Evolutionary conservation across 2,888 invertebrate species (phyloP).

Genomic region (Polydrusus pterygomalis): DNA sequence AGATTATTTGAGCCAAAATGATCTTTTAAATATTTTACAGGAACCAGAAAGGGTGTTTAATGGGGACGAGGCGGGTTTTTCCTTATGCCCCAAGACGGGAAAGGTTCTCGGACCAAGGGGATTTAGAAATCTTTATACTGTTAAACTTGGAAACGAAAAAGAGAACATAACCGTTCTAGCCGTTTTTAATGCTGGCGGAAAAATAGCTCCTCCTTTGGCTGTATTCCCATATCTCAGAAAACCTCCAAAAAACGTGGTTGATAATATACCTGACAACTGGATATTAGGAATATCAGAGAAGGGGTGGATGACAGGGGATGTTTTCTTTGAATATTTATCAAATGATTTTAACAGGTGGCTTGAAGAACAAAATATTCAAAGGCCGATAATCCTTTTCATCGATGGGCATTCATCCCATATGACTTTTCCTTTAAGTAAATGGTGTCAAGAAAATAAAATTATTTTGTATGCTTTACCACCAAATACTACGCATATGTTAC

Average conservation of each 20-base stretch:
- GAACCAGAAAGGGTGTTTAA: conserved; percentile 50
- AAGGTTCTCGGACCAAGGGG: conserved; percentile 51
- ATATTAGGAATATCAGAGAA: conserved; percentile 53
- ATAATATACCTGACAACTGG: conserved; percentile 47
- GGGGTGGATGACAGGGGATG: conserved; percentile 59
- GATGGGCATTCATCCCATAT: conserved; percentile 32
- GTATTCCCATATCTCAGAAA: conserved; percentile 52
- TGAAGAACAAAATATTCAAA: conserved; percentile 42
- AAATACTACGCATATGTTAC: conserved; percentile 36
- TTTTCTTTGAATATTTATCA: conserved; percentile 55
- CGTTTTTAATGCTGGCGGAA: conserved; percentile 44
- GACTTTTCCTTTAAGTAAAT: conserved; percentile 47
- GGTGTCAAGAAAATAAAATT: conserved; percentile 44
- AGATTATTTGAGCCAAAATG: conserved; percentile 21
- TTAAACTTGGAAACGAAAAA: conserved; percentile 46
- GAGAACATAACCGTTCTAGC: conserved; percentile 52
- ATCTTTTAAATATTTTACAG: conserved; percentile 31
- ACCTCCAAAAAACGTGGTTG: conserved; percentile 35
- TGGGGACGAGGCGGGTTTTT: conserved; percentile 44
- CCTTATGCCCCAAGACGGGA: conserved; percentile 46
- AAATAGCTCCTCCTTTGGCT: conserved; percentile 39
- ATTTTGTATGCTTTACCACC: conserved; percentile 47
- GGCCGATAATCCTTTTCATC: conserved; percentile 55
- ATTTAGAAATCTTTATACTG: conserved; percentile 28
- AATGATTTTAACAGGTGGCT: conserved; percentile 55